Evolutionary conservation across 2,797 vertebrate genomes (phyloP).

Genomic region (Acropternis orthonyx): DNA sequence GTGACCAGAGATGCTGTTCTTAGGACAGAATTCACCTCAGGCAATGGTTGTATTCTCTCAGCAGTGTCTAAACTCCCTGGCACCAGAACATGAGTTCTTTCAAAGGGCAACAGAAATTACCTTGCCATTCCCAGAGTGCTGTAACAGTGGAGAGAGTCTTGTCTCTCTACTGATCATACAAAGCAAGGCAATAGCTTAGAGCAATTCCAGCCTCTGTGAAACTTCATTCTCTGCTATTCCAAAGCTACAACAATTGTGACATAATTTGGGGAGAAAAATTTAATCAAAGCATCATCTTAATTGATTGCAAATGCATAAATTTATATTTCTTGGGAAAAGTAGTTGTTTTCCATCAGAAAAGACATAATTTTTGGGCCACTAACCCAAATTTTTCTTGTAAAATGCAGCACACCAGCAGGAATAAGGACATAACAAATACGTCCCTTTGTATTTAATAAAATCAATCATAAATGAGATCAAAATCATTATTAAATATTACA

Average conservation of each 20-base stretch:
- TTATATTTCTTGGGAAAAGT: neutral
- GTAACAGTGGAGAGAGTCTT: neutral
- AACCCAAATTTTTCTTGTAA: neutral
- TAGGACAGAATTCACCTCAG: neutral
- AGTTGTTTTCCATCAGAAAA: neutral
- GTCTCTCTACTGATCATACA: neutral
- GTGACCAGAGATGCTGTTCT: neutral
- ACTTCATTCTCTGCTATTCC: neutral
- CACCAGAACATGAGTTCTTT: neutral
- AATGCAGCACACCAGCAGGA: neutral
- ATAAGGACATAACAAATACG: neutral
- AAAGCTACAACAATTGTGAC: neutral
- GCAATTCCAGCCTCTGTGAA: neutral
- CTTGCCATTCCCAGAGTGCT: neutral
- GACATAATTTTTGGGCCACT: neutral
- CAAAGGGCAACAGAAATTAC: neutral
- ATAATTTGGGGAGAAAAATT: neutral
- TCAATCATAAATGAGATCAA: neutral
- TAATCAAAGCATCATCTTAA: neutral
- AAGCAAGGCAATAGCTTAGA: neutral
- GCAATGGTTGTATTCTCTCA: neutral
- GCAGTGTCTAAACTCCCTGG: neutral
- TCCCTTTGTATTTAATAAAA: neutral
- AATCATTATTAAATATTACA: neutral
- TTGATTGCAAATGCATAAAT: neutral